Evolutionary conservation across 2,797 vertebrate genomes (phyloP), one percentile per base, ranked within the genome.

Genomic region (Aratinga solstitialis): DNA sequence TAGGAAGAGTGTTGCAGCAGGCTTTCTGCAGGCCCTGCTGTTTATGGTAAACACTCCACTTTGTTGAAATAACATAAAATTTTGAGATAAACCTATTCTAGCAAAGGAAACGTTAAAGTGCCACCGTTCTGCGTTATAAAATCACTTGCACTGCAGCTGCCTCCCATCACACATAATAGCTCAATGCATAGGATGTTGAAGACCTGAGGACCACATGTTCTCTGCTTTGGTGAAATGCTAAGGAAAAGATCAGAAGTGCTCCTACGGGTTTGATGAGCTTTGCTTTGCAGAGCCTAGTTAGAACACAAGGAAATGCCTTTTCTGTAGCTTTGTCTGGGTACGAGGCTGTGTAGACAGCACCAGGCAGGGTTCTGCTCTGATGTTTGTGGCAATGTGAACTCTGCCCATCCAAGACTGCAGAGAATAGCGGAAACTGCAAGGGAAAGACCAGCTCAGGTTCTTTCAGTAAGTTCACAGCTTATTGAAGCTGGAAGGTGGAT

Each of bases 41-140:
- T 94, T 95, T 93, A 94, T 89, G 88, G 96, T 92, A 96, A 97
- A 96, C 91, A 94, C 81, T 34, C 56, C 32, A 15, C 86, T 89
- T 47, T 54, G 78, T 78, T 93, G 95, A 95, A 97, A 96, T 85
- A 96, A 96, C 90, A 69, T 82, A 84, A 96, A 74, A 83, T 48
- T 40, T 80, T 45, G 84, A 93, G 90, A 90, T 81, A 95, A 96
- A 85, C 42, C 86, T 78, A 75, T 80, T 92, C 53, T 75, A 56
- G 86, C 73, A 48, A 76, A 93, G 84, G 86, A 83, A 93, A 92
- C 0, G 1, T 51, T 71, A 4, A 85, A 95, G 72, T 89, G 86
- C 86, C 93, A 87, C 88, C 4, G 8, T 45, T 84, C 80, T 65
- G 63, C 59, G 79, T 29, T 22, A 40, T 34, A 21, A 78, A 67